Evolutionary conservation across 2,888 invertebrate genomes (phyloP).

Genomic region (Dicycla oo): DNA sequence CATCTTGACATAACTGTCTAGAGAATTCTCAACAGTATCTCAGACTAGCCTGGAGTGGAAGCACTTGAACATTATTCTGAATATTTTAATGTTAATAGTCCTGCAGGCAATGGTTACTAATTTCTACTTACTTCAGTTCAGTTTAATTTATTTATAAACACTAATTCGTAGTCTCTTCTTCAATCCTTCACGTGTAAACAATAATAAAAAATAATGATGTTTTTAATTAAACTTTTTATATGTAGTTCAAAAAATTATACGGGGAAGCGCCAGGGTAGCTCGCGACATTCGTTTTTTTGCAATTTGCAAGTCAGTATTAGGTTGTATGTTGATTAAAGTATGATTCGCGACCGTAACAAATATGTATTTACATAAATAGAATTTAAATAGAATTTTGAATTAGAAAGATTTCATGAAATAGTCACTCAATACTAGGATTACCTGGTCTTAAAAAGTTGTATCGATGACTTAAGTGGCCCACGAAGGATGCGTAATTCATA

Average conservation of each 20-base stretch:
- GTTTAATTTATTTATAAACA: constrained; percentile 37
- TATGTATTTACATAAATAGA: no score
- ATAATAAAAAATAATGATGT: neutral
- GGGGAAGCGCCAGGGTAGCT: no score
- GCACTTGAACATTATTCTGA: constrained; percentile 28
- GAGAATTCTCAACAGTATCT: constrained; percentile 22
- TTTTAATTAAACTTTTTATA: neutral
- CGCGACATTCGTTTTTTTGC: no score
- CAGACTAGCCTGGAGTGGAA: constrained; percentile 9
- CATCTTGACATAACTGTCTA: constrained; percentile 18
- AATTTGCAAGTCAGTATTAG: no score
- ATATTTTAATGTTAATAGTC: constrained; percentile 47
- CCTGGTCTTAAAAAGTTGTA: no score
- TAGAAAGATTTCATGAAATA: no score
- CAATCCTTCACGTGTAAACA: neutral
- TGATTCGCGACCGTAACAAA: no score
- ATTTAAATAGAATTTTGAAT: no score
- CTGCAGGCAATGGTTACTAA: constrained; percentile 32
- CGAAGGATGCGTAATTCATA: no score
- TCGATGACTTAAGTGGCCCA: no score
- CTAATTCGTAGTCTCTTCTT: neutral
- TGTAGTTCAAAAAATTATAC: neutral
- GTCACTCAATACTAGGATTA: no score
- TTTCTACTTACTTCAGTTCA: constrained; percentile 12
- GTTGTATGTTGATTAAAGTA: no score